Percentiles rank a stretch among this genome's conserved stretches.
These are phyloP conservation scores for Drosophila flavopinicola DNA, from an alignment of 2,888 invertebrate genomes.

Conservation along the genomic window DNA sequence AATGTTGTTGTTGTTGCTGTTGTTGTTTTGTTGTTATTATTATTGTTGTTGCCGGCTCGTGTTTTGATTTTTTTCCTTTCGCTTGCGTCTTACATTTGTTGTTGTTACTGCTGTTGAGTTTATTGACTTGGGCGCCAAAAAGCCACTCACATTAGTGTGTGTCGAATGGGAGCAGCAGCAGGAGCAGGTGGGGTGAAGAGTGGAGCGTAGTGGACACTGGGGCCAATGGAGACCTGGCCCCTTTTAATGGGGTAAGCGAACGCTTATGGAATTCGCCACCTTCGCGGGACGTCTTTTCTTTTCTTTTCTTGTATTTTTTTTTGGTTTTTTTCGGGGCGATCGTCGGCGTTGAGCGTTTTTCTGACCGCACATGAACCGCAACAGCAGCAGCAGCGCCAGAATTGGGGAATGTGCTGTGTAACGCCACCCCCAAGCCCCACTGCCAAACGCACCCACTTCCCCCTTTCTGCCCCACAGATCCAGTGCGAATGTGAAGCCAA, in stretches of 20 bases:
- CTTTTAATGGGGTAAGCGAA: constrained; percentile 45
- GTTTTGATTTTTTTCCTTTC: constrained; percentile 48
- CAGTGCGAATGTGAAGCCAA: constrained; percentile 63
- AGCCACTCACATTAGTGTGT: constrained; percentile 15
- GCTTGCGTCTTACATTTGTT: constrained; percentile 29
- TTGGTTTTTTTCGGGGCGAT: constrained; percentile 20
- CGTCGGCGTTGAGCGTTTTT: constrained; percentile 39
- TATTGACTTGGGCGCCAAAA: constrained; percentile 57
- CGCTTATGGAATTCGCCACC: constrained; percentile 55
- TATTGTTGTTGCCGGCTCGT: constrained; percentile 46
- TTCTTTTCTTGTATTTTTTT: not conserved
- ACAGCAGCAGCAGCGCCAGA: constrained; percentile 6
- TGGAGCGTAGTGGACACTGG: not conserved
- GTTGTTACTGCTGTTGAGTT: constrained; percentile 39
- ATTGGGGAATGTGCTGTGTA: constrained; percentile 43
- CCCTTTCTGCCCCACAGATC: not conserved
- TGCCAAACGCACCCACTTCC: not conserved
- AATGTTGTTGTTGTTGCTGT: constrained; percentile 16
- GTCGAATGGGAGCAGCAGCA: constrained; percentile 17
- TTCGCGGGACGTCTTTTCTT: constrained; percentile 17
- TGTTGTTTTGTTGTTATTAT: constrained; percentile 11
- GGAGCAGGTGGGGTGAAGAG: not conserved
- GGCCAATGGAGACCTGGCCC: constrained; percentile 30
- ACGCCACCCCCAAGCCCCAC: constrained; percentile 2
- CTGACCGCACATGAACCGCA: constrained; percentile 61